Percentiles rank a stretch among this genome's conserved stretches.
Conservation (phyloP, 1,140 invertebrate genomes). For the Palaemon carinicauda region DNA sequence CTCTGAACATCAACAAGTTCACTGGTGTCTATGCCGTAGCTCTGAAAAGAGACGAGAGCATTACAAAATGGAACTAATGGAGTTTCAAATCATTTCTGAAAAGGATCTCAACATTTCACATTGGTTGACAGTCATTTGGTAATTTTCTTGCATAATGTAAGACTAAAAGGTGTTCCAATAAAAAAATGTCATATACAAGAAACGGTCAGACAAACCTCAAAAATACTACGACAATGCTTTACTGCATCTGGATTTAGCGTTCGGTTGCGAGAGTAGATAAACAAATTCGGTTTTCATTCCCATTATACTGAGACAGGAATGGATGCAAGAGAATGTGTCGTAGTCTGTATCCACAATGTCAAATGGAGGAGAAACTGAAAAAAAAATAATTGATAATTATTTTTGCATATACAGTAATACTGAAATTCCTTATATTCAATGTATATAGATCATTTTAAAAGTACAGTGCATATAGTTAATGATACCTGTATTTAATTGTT, state of each 20-base stretch:
- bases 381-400: neutral
- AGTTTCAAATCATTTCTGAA: no score
- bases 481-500: no score
- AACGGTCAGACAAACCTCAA: constrained; percentile 22
- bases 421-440: no score
- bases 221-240: constrained; percentile 12
- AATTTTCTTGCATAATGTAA: no score
- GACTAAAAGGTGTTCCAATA: no score
- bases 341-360: constrained; percentile 38
- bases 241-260: neutral
- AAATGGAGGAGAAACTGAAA: constrained; percentile 17
- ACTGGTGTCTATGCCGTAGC: neutral
- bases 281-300: constrained; percentile 33
- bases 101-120: no score
- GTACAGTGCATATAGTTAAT: no score
- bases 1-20: neutral
- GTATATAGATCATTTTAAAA: no score
- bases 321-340: constrained; percentile 3
- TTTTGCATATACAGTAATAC: no score
- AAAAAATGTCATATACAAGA: no score
- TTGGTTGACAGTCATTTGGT: no score
- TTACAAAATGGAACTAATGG: neutral
- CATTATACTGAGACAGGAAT: constrained; percentile 6
- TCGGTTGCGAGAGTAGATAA: constrained; percentile 22
- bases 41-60: neutral